Percentiles rank a stretch among this genome's conserved stretches.
Evolutionary conservation across 2,888 invertebrate species (phyloP).

Genomic region (Galerucella nymphaeae): DNA sequence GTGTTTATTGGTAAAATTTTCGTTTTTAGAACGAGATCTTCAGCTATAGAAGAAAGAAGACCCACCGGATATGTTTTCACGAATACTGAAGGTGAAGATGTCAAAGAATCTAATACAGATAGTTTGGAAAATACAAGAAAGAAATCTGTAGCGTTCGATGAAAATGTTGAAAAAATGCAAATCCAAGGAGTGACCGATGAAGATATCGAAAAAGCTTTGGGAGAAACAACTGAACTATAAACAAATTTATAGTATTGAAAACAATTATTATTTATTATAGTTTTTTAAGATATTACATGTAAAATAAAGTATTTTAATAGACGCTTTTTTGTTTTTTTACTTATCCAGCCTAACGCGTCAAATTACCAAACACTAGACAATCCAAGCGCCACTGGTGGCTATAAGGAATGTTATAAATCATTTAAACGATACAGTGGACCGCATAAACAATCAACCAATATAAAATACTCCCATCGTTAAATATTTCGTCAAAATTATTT

Average conservation of each 20-base stretch:
- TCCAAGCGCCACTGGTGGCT: too few relatives aligned
- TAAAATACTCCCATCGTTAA: background rate
- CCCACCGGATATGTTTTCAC: conserved; percentile 52
- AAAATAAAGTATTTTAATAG: background rate
- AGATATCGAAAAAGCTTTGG: conserved; percentile 33
- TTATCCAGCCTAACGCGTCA: too few relatives aligned
- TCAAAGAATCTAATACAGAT: conserved; percentile 34
- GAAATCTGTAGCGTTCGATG: conserved; percentile 54
- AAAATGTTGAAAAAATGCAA: conserved; percentile 51
- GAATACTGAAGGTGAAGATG: conserved; percentile 36
- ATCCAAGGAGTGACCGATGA: conserved; percentile 46
- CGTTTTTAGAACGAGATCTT: conserved; percentile 9
- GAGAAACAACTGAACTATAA: background rate
- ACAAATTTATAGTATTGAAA: background rate
- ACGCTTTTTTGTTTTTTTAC: too few relatives aligned
- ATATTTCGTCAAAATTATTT: background rate
- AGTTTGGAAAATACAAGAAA: conserved; percentile 28
- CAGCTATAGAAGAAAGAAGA: conserved; percentile 47
- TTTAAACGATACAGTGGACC: too few relatives aligned
- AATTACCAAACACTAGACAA: too few relatives aligned
- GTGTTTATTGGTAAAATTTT: too few relatives aligned
- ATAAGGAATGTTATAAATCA: too few relatives aligned
- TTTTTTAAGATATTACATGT: background rate
- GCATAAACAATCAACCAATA: too few relatives aligned
- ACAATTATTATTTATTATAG: background rate